These are phyloP conservation scores for Toxonevra muliebris DNA, from an alignment of 2,888 invertebrate species.

Conservation along the genomic window DNA sequence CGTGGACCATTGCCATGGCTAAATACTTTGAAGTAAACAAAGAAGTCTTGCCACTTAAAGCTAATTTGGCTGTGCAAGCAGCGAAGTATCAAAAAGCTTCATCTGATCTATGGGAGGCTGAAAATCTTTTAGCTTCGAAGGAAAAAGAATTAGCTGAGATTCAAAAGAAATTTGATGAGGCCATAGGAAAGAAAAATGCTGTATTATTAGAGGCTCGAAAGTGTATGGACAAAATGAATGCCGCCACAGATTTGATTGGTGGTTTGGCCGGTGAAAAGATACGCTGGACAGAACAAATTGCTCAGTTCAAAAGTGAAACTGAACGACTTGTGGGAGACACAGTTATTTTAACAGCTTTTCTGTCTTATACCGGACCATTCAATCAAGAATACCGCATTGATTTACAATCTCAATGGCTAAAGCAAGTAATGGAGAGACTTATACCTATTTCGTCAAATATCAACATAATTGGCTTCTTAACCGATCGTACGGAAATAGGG, in stretches of 20 bases:
- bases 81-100: slow-evolving; percentile 76
- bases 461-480: slow-evolving; percentile 79
- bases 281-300: slow-evolving; percentile 88
- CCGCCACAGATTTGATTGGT: slow-evolving; percentile 85
- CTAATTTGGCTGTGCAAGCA: slow-evolving; percentile 81
- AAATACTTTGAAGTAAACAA: slow-evolving; percentile 86
- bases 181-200: slow-evolving; percentile 76
- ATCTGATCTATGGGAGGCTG: slow-evolving; percentile 70
- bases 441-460: slow-evolving; percentile 83
- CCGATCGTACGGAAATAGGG: slow-evolving; percentile 85
- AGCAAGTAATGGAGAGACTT: slow-evolving; percentile 72
- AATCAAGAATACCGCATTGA: slow-evolving; percentile 84
- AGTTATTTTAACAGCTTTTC: slow-evolving; percentile 80
- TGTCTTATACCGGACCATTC: slow-evolving; percentile 89
- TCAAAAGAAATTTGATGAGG: slow-evolving; percentile 77
- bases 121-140: slow-evolving; percentile 67
- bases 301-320: slow-evolving; percentile 83
- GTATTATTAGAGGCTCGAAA: slow-evolving; percentile 83
- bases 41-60: slow-evolving; percentile 85
- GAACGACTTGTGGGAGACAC: slow-evolving; percentile 87
- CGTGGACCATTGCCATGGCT: slow-evolving; percentile 89
- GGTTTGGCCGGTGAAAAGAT: slow-evolving; percentile 85
- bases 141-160: slow-evolving; percentile 70
- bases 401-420: slow-evolving; percentile 75
- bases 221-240: slow-evolving; percentile 88